Evolutionary conservation across 2,888 invertebrate genomes (phyloP).

Genomic region (Sabatieria punctata): DNA sequence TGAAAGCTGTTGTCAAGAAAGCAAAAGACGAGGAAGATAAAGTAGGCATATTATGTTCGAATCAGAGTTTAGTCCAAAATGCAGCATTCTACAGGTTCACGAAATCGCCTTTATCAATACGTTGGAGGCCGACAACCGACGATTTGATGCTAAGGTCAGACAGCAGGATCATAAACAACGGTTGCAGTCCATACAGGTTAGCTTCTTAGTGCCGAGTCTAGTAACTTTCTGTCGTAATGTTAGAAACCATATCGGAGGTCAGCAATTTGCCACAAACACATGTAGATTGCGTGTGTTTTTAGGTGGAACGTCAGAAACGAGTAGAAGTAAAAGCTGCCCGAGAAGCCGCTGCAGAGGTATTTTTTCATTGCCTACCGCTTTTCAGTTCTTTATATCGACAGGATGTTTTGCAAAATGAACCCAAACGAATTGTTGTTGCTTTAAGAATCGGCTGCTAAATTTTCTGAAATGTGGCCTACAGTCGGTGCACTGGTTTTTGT

Average conservation of each 20-base stretch:
- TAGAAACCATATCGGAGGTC: too few species aligned
- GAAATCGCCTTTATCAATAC: constrained; percentile 96
- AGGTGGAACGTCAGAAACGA: constrained; percentile 64
- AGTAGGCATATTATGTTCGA: constrained; percentile 21
- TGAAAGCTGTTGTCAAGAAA: constrained; percentile 57
- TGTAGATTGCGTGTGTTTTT: constrained; percentile 38
- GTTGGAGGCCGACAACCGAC: constrained; percentile 77
- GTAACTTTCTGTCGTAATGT: background rate
- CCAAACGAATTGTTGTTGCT: too few species aligned
- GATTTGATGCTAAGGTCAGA: constrained; percentile 56
- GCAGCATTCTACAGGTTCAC: constrained; percentile 43
- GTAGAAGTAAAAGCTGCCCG: constrained; percentile 82
- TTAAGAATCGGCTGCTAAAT: too few species aligned
- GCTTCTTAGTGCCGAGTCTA: background rate
- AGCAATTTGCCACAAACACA: too few species aligned
- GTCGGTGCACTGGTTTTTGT: too few species aligned
- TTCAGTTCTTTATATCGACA: too few species aligned
- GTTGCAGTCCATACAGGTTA: background rate
- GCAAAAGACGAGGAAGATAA: constrained; percentile 96
- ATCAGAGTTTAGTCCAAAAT: background rate
- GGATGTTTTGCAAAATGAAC: too few species aligned
- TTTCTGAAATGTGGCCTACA: too few species aligned
- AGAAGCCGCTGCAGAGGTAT: constrained; percentile 67
- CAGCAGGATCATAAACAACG: constrained; percentile 41
- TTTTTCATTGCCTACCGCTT: too few species aligned